Conservation (phyloP, 2,888 invertebrate species). For the Aspidapion aeneum region DNA sequence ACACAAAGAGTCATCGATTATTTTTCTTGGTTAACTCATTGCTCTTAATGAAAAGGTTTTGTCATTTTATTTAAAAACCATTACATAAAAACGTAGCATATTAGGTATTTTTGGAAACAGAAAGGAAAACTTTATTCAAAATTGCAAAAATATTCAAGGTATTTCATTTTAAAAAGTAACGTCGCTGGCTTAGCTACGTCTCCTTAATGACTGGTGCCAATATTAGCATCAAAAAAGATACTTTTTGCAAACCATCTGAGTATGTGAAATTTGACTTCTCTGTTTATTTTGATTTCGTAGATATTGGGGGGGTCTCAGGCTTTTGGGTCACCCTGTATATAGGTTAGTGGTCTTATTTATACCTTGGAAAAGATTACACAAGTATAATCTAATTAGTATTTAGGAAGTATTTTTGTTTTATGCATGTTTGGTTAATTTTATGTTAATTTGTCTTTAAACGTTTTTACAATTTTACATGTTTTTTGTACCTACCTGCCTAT, state of each 20-base stretch:
- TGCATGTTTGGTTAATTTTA: no score
- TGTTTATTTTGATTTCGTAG: background rate
- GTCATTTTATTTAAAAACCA: background rate
- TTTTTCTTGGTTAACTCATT: background rate
- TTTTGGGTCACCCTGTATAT: background rate
- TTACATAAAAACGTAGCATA: background rate
- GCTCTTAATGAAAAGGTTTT: background rate
- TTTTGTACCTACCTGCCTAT: no score
- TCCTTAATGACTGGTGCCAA: background rate
- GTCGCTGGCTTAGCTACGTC: background rate
- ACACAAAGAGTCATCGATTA: background rate
- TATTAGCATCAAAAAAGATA: background rate
- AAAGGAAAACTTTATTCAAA: background rate
- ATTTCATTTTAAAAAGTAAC: no score
- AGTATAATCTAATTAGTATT: no score
- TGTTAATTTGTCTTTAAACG: no score
- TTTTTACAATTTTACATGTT: no score
- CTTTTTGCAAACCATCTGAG: background rate
- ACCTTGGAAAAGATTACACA: no score
- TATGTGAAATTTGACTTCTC: background rate
- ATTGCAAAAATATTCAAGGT: background rate
- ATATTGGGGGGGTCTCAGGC: background rate
- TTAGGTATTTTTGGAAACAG: no score
- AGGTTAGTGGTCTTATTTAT: no score
- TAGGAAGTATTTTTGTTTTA: no score